A percentile compares a stretch with the other conserved stretches of the same genome.
Conservation (phyloP, 1,140 invertebrate species). For the Acromyrmex heyeri region DNA sequence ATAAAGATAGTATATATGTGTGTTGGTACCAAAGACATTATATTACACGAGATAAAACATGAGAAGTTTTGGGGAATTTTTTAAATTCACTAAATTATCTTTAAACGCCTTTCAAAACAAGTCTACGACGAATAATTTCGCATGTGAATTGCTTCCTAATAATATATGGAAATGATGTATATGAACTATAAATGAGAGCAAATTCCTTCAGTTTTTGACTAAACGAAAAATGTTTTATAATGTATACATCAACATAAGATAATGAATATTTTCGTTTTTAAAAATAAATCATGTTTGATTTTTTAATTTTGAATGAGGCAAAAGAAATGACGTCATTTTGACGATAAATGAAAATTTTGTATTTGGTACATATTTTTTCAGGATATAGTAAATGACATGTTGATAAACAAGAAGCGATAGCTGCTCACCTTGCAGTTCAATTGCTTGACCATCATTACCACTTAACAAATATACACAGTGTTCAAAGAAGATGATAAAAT, state of each 20-base stretch:
- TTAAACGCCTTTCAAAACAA: conserved; percentile 11
- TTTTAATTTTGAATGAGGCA: not conserved
- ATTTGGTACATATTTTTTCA: conserved; percentile 1
- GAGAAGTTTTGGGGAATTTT: not conserved
- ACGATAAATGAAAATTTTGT: not conserved
- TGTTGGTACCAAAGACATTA: conserved; percentile 72
- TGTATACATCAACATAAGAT: not conserved
- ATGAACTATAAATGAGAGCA: conserved; percentile 22
- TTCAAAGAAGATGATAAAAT: conserved; percentile 27
- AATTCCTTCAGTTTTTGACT: not conserved
- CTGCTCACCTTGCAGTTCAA: conserved; percentile 6
- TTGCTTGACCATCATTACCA: conserved; percentile 29
- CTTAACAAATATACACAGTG: conserved; percentile 46
- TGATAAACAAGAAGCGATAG: conserved; percentile 2
- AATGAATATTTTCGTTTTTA: conserved; percentile 8
- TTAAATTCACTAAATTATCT: conserved; percentile 5
- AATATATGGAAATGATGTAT: conserved; percentile 17
- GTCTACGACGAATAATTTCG: not conserved
- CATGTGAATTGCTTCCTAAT: conserved; percentile 9
- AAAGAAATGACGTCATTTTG: not conserved
- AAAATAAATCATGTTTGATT: not conserved
- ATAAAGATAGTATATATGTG: conserved; percentile 42
- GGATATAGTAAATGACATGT: not conserved
- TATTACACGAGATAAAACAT: not conserved
- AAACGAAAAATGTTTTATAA: conserved; percentile 14